A percentile compares a stretch with the other conserved stretches of the same genome.
Conservation (phyloP, 2,797 vertebrate genomes). For the Myiotriccus ornatus region DNA sequence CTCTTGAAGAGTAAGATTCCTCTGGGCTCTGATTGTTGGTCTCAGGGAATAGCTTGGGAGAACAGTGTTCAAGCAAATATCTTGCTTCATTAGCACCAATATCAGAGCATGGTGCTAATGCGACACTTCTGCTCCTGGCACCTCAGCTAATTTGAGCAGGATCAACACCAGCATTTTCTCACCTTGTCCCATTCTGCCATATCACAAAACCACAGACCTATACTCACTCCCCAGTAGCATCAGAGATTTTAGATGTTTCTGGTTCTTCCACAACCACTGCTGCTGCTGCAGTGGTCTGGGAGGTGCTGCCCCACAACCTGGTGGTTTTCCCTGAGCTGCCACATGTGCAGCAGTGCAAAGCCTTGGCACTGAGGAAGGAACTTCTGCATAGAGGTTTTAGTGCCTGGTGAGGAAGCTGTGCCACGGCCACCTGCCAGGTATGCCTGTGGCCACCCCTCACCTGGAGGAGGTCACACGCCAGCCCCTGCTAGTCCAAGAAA, state of each 20-base stretch:
- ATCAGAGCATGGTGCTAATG: not conserved
- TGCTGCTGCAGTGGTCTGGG: not conserved
- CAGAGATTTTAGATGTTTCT: not conserved
- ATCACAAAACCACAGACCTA: not conserved
- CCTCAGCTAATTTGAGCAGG: not conserved
- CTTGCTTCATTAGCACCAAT: not conserved
- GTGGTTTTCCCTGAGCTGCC: not conserved
- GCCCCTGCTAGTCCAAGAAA: not conserved
- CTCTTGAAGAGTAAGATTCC: not conserved
- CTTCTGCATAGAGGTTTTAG: not conserved
- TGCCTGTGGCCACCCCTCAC: not conserved
- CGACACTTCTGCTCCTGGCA: not conserved
- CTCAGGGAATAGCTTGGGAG: not conserved
- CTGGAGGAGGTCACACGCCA: rapidly evolving
- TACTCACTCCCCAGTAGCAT: not conserved
- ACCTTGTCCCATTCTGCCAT: not conserved
- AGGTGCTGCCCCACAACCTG: not conserved
- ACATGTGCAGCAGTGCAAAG: not conserved
- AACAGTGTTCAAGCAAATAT: not conserved
- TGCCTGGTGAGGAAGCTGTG: not conserved
- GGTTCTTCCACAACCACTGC: not conserved
- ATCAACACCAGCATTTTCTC: not conserved
- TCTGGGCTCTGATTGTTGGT: not conserved
- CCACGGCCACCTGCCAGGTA: not conserved
- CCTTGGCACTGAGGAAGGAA: not conserved